These are phyloP conservation scores for Aphidius colemani DNA, from an alignment of 2,888 invertebrate species.

Conservation along the genomic window DNA sequence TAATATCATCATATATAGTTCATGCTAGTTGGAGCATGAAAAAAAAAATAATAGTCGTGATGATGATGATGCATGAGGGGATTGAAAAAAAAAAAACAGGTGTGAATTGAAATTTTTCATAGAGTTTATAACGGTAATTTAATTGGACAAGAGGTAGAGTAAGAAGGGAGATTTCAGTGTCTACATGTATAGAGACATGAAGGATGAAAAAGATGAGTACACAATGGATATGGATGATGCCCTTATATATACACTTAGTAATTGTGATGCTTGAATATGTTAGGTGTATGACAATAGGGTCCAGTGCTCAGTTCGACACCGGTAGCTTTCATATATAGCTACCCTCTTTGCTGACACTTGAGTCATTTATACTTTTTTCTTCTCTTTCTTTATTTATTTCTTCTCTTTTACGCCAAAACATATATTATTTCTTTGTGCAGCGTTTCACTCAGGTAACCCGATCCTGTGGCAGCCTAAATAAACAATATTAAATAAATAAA, in stretches of 20 bases:
- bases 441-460: constrained; percentile 51
- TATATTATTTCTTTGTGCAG: constrained; percentile 2
- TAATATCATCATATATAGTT: no score
- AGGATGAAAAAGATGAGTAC: constrained; percentile 8
- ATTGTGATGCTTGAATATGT: constrained; percentile 26
- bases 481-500: constrained; percentile 58
- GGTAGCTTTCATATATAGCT: constrained; percentile 8
- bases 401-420: neutral
- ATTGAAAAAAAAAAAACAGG: constrained; percentile 21
- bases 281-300: constrained; percentile 31
- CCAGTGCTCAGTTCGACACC: constrained; percentile 18
- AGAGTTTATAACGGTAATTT: constrained; percentile 36
- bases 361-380: constrained; percentile 20
- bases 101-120: constrained; percentile 31
- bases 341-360: constrained; percentile 26
- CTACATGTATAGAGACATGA: neutral
- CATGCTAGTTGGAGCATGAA: no score
- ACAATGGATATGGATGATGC: constrained; percentile 10
- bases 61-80: no score
- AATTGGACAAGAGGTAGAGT: constrained; percentile 30
- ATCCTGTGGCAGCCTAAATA: constrained; percentile 56
- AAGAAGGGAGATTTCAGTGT: neutral
- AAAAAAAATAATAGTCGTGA: no score
- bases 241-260: constrained; percentile 4
- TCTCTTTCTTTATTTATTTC: constrained; percentile 16